These are phyloP conservation scores for Trematomus bernacchii DNA, from an alignment of 2,797 vertebrate genomes.

Conservation along the genomic window DNA sequence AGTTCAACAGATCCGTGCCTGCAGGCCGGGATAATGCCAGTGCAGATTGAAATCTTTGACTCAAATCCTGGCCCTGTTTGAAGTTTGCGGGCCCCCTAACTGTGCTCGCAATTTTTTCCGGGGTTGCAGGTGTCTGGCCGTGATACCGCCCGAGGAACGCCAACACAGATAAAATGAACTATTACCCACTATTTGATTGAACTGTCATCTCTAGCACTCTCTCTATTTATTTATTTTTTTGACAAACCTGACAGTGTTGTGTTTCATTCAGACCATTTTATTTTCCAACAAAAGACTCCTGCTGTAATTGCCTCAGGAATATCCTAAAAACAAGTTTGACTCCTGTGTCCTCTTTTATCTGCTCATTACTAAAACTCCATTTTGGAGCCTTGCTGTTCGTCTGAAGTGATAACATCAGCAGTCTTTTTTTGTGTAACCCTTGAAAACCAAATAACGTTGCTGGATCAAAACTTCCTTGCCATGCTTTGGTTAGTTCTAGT, in stretches of 20 bases:
- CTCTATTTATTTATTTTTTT: slow-evolving; percentile 34
- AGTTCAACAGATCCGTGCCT: slow-evolving; percentile 60
- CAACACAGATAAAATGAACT: slow-evolving; percentile 79
- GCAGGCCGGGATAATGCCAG: slow-evolving; percentile 73
- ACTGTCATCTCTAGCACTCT: slow-evolving; percentile 69
- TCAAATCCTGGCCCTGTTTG: slow-evolving; percentile 72
- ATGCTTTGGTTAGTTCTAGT: slow-evolving; percentile 2
- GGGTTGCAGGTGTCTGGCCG: slow-evolving; percentile 80
- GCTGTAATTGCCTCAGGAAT: slow-evolving; percentile 45
- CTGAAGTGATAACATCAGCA: slow-evolving; percentile 18
- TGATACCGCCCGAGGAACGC: slow-evolving; percentile 71
- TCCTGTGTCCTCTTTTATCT: slow-evolving; percentile 65
- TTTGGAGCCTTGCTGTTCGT: slow-evolving; percentile 37
- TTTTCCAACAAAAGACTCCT: slow-evolving; percentile 47
- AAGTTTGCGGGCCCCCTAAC: slow-evolving; percentile 71
- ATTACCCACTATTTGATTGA: slow-evolving; percentile 81
- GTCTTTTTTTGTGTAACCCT: slow-evolving; percentile 28
- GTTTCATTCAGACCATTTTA: slow-evolving; percentile 38
- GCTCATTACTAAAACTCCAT: slow-evolving; percentile 57
- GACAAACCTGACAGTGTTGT: slow-evolving; percentile 56
- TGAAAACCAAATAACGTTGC: slow-evolving; percentile 8
- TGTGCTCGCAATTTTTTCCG: slow-evolving; percentile 62
- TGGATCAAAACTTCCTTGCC: slow-evolving; percentile 7
- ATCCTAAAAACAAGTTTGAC: slow-evolving; percentile 60
- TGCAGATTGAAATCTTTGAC: slow-evolving; percentile 77